Evolutionary conservation across 2,888 invertebrate species (phyloP), one percentile per base, ranked within the genome.

Genomic region (Leptothorax acervorum): DNA sequence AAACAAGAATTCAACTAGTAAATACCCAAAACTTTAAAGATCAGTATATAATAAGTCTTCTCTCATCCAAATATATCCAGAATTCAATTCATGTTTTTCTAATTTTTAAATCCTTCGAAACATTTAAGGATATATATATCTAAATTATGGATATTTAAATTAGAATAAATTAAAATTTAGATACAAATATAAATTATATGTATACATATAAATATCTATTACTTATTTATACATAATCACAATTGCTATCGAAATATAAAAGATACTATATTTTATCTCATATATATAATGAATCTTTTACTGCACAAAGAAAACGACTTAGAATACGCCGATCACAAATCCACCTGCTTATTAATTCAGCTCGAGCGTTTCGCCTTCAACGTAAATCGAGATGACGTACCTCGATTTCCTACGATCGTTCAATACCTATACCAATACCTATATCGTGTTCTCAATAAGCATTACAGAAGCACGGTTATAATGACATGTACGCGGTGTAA

Each of bases 301-400:
- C 48, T 11, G 23, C 23, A 4, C 31, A n/a, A 51, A 28, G 60
- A 51, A 51, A 60, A 39, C 23, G 9, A 9, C 18, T 39, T 60
- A 4, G 35, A 60, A 57, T 60, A 60, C 48, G 39, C 18, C 28
- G 39, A 70, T 70, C 39, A 39, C 28, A 71, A 81, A 71, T 60
- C 39, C 79, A 79, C 28, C 79, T 81, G 60, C 39, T 81, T 71
- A 81, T 71, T 81, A 62, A 82, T 65, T 70, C 63, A 82, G 53
- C 6, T 39, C 60, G 39, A 60, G 60, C 28, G 23, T 51, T 51
- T 63, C 62, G 62, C 74, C 70, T 74, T 75, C 42, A 28, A 75
- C 42, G 53, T 51, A 65, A 74, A 12, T 63, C 53, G 31, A 55
- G 23, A 53, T 75, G 63, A 57, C 82, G 23, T 82, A 42, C n/a